Evolutionary conservation across 2,797 vertebrate genomes (phyloP), one percentile per base, ranked within the genome.

Genomic region (Macroramphosus scolopax): DNA sequence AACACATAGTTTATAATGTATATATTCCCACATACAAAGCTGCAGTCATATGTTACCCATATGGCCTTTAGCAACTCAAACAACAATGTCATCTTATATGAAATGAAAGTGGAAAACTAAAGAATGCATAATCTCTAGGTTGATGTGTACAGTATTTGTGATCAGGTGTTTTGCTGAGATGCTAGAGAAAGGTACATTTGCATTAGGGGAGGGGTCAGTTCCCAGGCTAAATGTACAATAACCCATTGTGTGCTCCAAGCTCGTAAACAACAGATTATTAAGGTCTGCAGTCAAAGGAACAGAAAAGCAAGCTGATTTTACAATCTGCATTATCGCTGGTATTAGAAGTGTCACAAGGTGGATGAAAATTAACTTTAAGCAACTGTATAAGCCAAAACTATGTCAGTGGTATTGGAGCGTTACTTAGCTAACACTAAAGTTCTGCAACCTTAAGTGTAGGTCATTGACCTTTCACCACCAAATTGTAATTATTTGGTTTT

Each of bases 181-280:
- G 68, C 59, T 69, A 66, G 71, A 71, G 50, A 65, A 57, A 35
- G 39, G 54, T 59, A 67, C 51, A 16, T 18, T 17, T 39, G 13
- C 0, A 2, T 24, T 11, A 32, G 13, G 20, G n/a, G 12, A 28
- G 22, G 22, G 22, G 35, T 16, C 39, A 37, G 26, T 6, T 42
- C 13, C 25, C 34, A 24, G 17, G 36, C 15, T n/a, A 56, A 48
- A 31, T 26, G 17, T 6, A 14, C 14, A n/a, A n/a, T n/a, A n/a
- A n/a, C 30, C 15, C 29, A 25, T 28, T 48, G 40, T 35, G 9
- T 12, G 9, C 16, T 47, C 18, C 13, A 4, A 63, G n/a, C n/a
- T n/a, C n/a, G n/a, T n/a, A n/a, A n/a, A n/a, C n/a, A n/a, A 25
- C 44, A 57, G 45, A 52, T 59, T 40, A 28, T 31, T 29, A 12